Percentiles rank a stretch among this genome's conserved stretches.
These are phyloP conservation scores for Rhynchotus rufescens DNA, from an alignment of 2,797 vertebrate genomes.

Conservation along the genomic window DNA sequence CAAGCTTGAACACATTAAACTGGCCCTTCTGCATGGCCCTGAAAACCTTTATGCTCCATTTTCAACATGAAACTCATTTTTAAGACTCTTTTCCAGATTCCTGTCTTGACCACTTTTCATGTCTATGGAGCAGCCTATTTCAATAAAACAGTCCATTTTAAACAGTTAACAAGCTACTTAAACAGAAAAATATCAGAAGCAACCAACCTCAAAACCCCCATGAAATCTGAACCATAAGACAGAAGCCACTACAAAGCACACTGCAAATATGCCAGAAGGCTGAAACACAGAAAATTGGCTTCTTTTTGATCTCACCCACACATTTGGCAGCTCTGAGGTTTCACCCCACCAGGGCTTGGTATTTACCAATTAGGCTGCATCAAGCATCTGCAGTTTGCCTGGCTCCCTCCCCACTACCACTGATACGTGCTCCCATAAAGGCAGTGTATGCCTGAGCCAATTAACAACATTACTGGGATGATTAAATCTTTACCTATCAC, in stretches of 20 bases:
- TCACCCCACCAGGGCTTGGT: not conserved
- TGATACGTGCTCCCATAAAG: not conserved
- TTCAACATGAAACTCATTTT: not conserved
- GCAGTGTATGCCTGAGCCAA: not conserved
- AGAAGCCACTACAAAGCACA: not conserved
- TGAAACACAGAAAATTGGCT: not conserved
- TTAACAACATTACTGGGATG: not conserved
- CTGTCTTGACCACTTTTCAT: not conserved
- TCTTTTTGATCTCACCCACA: not conserved
- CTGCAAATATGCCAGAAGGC: not conserved
- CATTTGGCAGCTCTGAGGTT: not conserved
- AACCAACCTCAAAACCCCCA: not conserved
- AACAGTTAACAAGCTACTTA: not conserved
- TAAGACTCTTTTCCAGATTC: not conserved
- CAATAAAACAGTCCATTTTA: not conserved
- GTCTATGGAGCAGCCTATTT: accelerated
- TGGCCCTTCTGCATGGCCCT: not conserved
- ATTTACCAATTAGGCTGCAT: not conserved
- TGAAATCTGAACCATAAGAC: not conserved
- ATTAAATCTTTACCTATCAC: not conserved
- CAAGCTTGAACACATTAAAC: not conserved
- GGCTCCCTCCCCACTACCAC: not conserved
- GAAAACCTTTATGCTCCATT: not conserved
- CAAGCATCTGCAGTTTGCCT: not conserved
- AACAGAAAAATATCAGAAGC: not conserved